Conservation (phyloP, 2,797 vertebrate genomes). For the Buceros bicornis region DNA sequence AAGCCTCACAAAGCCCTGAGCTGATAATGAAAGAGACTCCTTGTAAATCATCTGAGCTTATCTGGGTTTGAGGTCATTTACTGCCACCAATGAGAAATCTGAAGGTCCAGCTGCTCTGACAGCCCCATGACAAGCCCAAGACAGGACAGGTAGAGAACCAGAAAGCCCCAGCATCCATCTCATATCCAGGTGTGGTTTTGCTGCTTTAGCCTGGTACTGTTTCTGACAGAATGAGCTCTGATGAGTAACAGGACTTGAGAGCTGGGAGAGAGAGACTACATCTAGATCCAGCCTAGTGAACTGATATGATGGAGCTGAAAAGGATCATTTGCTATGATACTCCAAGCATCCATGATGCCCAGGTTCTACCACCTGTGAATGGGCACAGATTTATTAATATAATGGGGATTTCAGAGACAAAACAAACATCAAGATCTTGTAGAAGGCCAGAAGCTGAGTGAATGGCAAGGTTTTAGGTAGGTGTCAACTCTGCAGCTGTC, state of each 20-base stretch:
- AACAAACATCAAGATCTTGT: neutral
- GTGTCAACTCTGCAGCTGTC: neutral
- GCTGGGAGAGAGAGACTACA: neutral
- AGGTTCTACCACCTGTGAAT: neutral
- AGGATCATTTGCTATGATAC: neutral
- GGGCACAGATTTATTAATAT: neutral
- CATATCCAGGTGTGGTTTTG: neutral
- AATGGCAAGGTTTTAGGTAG: neutral
- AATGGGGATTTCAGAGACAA: neutral
- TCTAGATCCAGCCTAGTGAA: neutral
- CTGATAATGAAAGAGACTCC: neutral
- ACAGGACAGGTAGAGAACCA: neutral
- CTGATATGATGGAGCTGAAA: neutral
- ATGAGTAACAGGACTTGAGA: neutral
- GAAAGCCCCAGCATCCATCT: neutral
- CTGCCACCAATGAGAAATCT: neutral
- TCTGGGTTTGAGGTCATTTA: neutral
- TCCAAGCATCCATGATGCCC: neutral
- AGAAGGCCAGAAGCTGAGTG: neutral
- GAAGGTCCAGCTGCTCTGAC: neutral
- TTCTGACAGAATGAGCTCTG: neutral
- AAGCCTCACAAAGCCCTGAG: neutral
- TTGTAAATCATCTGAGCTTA: neutral
- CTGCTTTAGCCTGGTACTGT: neutral
- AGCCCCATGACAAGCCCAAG: neutral